Base-by-base conservation (phyloP, 2,797 vertebrate genomes). In the Aythya fuligula region DNA sequence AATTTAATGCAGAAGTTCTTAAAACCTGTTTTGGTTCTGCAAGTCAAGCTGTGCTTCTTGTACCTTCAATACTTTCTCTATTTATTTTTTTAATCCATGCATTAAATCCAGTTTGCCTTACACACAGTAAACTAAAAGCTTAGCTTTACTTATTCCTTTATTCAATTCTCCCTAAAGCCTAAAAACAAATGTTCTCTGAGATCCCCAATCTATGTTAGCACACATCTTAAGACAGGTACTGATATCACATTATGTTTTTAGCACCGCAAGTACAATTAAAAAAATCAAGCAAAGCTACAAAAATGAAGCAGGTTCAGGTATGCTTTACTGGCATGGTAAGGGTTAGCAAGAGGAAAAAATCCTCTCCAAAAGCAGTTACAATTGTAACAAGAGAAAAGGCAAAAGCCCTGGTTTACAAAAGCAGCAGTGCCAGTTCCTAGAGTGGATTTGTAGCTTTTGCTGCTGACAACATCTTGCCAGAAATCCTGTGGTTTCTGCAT, bases 401-500 rank as follows among this genome's bases (percentile, higher is more conserved):
- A 94, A 76, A 75, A 89, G 24, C 39, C 22, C 41, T 51, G 12
- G 14, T 58, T 91, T 57, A 58, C 8, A 49, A 74, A 88, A 86
- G 11, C 3, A 2, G 57, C 39, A 84, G 67, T 4, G 49, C 15
- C 73, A 65, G 62, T 41, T 89, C 74, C 91, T 25, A 76, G 38
- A 30, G n/a, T 27, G 21, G 53, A 85, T 93, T 21, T 72, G 20
- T 54, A 91, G 82, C 79, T 93, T 36, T 69, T 30, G 57, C 27
- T 78, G 73, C 57, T 73, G 60, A 67, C 87, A 75, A 62, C 4
- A 43, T 39, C 73, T 60, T 70, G 79, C 89, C 89, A 96, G 90
- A 93, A 88, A 65, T 74, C 87, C 83, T 71, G 74, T 10, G 80
- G 76, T 76, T 94, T 90, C 76, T 38, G 43, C 85, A 65, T 79